Base-by-base conservation (phyloP, 2,888 invertebrate genomes). In the Drosophila cognata region DNA sequence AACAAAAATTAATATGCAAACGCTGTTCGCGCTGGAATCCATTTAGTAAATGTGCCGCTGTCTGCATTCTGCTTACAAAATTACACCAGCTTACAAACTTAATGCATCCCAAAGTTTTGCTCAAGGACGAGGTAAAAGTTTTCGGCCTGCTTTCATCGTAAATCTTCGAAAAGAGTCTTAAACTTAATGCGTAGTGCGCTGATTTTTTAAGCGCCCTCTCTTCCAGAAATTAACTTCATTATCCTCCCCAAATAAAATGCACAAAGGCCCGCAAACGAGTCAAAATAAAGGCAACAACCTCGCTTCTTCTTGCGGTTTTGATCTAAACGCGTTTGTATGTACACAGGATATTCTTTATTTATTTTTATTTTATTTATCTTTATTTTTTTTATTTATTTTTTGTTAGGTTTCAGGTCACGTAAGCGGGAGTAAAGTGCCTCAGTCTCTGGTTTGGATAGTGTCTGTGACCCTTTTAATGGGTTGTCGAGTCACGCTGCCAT, bases 401-500 rank as follows among this genome's bases (percentile, higher is more conserved):
- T 71, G 63, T 81, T 61, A n/a, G 68, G 59, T 81, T 84, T 85
- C 88, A 77, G 71, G 85, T 85, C 89, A 89, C 89, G 89, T 84
- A 82, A 55, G 31, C 33, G 36, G 53, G 61, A 65, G 67, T 66
- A 76, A 89, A 89, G 76, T 81, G 84, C 56, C 69, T 48, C 48
- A 21, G 73, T 43, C 69, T 70, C 63, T 38, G 50, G 57, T 28
- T 56, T 51, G 58, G 55, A 61, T 59, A 70, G 69, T 67, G 79
- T 73, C 74, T 84, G 85, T 69, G 80, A 84, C 89, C 88, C 84
- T 89, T 87, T 89, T 87, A 84, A 87, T 87, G 89, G 89, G 69
- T 62, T 71, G 75, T 28, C 65, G 71, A 71, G 71, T 84, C 88
- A 87, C 72, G 74, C 70, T 56, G 65, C 69, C 85, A 84, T 84